Evolutionary conservation across 2,113 vertebrate genomes (phyloP), one percentile per base, ranked within the genome.

Genomic region (Gracilinanus agilis): DNA sequence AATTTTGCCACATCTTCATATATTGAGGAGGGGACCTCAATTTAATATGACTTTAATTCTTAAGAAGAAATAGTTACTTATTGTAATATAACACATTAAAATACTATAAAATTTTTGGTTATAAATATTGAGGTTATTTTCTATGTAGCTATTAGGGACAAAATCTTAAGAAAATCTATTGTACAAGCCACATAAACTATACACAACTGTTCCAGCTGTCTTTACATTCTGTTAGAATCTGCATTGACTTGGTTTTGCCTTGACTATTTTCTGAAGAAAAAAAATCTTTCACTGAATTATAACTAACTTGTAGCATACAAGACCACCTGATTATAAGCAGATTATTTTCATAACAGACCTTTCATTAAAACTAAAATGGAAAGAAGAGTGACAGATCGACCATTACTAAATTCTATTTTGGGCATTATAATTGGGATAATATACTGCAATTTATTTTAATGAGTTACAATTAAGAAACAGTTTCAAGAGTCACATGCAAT

Each of bases 401-500:
- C 97, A 97, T 97, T 98, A 97, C n/a, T 98, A 97, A 98, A 97
- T 97, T 98, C 98, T 98, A 98, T 98, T 98, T 98, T 98, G 93
- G 97, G 95, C 97, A 96, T 97, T 98, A 97, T 98, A 98, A 98
- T 98, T 97, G 97, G 96, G 94, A 98, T 98, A 98, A 98, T 98
- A 98, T 96, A 95, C 97, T 94, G 90, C 97, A 98, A 98, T 99
- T 99, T 98, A 97, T 97, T 97, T 97, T 98, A 98, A 99, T 98
- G 98, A 98, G 97, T 98, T 98, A 97, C 97, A 98, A 98, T 98
- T 98, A 98, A 98, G 97, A 98, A 98, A 98, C 40, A 56, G 95
- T 97, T 98, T 98, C 91, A 97, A 94, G 97, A 98, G 98, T 97
- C 98, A 92, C 94, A 96, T 96, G 96, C 97, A 98, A 98, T 98